phyloP scores from a whole-genome alignment of 2,113 vertebrate genomes.

The Lipophrys pholis region DNA sequence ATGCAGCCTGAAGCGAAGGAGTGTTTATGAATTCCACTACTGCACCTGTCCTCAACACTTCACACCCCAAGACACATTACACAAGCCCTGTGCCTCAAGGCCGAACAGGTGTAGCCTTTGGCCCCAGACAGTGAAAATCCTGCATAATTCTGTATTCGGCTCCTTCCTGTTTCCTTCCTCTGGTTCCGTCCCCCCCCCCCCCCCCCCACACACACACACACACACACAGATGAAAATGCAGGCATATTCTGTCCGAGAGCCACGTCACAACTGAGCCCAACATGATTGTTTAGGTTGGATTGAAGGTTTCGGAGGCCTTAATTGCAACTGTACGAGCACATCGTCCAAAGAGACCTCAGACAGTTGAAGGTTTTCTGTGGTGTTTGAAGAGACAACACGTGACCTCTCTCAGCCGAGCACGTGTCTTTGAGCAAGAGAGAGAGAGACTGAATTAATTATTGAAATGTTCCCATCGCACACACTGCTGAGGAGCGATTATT shows the following conservation, averaged over 20 bases:
- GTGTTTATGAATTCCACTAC: conserved; percentile 25
- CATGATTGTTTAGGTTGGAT: conserved; percentile 31
- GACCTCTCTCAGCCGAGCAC: conserved; percentile 4
- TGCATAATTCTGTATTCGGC: conserved; percentile 9
- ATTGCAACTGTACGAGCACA: conserved; percentile 45
- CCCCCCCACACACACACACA: too few species aligned
- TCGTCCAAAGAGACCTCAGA: conserved; percentile 38
- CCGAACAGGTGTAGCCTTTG: conserved; percentile 50
- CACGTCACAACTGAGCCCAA: conserved; percentile 35
- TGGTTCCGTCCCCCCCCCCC: not conserved
- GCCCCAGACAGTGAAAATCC: conserved; percentile 36
- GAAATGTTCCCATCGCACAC: conserved; percentile 47
- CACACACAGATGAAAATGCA: conserved; percentile 40
- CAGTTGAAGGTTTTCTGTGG: conserved; percentile 34
- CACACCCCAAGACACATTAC: conserved; percentile 2
- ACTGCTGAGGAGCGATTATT: conserved; percentile 43
- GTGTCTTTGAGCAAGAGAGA: conserved; percentile 40
- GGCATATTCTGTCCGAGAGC: conserved; percentile 32
- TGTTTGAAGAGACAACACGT: conserved; percentile 23
- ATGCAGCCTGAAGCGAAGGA: conserved; percentile 1
- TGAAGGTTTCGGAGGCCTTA: conserved; percentile 23
- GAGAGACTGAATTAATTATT: conserved; percentile 67
- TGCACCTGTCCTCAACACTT: conserved; percentile 37
- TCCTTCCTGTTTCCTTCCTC: conserved; percentile 41
- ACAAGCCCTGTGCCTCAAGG: conserved; percentile 10